Evolutionary conservation across 2,797 vertebrate genomes (phyloP), one percentile per base, ranked within the genome.

Genomic region (Pipistrellus pygmaeus): DNA sequence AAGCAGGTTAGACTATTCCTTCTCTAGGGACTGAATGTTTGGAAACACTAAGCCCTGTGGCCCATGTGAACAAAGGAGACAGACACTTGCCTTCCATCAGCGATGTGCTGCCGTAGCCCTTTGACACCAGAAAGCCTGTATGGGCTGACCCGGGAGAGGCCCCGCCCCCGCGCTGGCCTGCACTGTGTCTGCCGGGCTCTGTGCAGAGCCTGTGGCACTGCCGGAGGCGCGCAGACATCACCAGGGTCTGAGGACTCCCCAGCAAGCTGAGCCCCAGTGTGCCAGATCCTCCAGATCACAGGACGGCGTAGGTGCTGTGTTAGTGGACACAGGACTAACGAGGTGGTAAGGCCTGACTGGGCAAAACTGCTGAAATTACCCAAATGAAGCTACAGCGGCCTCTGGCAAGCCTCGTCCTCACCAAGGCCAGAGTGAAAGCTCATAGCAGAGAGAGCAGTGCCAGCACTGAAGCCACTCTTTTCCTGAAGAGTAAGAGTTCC

Each of bases 21-120:
- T 66, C 14, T 51, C 18, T 27, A 12, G 81, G 6, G 85, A 57
- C 9, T 0, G 8, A 66, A 51, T 30, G 51, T 84, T 32, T 48
- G 46, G 32, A 41, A 69, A 18, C 25, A 21, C 8, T 0, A 25
- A n/a, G 14, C 15, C 8, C 25, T 6, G 6, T 3, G 46, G 23
- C 18, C 35, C 55, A 12, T 0, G 0, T 0, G 25, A 68, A 69
- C 69, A 57, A 69, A 71, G 3, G 0, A 6, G 41, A 17, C 10
- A 60, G 4, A 0, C 5, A 0, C 25, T 23, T 1, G 17, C 32
- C 32, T 4, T 0, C 25, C 6, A 0, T 2, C n/a, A 0, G 2
- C 80, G 5, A 3, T 20, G 12, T 17, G 18, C 35, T 23, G 53
- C n/a, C 18, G 35, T 6, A 10, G 17, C 53, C 27, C 30, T 9